A percentile compares a stretch with the other conserved stretches of the same genome.
These are phyloP conservation scores for Cryptoprocta ferox DNA, from an alignment of 2,797 vertebrate genomes.

Conservation along the genomic window DNA sequence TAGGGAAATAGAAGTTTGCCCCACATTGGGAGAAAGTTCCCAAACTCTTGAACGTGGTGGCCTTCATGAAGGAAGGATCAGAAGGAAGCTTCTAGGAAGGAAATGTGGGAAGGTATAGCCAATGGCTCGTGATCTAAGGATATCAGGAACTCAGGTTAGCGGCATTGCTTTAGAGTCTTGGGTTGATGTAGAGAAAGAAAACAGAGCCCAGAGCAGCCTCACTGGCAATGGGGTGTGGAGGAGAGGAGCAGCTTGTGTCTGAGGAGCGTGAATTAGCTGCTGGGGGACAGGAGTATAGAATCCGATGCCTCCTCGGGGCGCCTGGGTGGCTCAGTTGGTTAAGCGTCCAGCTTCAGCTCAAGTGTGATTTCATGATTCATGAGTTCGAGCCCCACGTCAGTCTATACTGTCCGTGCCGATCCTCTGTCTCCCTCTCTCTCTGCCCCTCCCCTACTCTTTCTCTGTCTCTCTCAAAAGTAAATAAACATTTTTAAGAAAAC, in stretches of 20 bases:
- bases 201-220: not conserved
- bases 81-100: not conserved
- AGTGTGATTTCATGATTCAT: too few relatives aligned
- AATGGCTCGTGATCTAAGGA: not conserved
- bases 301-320: not conserved
- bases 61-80: not conserved
- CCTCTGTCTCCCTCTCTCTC: too few relatives aligned
- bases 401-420: too few relatives aligned
- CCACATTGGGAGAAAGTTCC: rapidly evolving
- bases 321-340: too few relatives aligned
- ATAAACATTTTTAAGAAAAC: too few relatives aligned
- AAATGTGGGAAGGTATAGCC: not conserved
- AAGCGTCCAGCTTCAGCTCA: too few relatives aligned
- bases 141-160: rapidly evolving
- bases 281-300: not conserved
- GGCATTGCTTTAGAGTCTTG: not conserved
- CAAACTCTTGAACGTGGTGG: not conserved
- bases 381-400: too few relatives aligned
- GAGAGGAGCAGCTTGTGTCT: not conserved
- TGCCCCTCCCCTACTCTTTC: too few relatives aligned
- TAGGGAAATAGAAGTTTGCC: not conserved
- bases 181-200: not conserved
- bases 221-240: rapidly evolving
- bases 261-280: not conserved
- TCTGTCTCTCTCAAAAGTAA: too few relatives aligned